These are phyloP conservation scores for Epicampocera succincta DNA, from an alignment of 2,888 invertebrate species.

Conservation along the genomic window DNA sequence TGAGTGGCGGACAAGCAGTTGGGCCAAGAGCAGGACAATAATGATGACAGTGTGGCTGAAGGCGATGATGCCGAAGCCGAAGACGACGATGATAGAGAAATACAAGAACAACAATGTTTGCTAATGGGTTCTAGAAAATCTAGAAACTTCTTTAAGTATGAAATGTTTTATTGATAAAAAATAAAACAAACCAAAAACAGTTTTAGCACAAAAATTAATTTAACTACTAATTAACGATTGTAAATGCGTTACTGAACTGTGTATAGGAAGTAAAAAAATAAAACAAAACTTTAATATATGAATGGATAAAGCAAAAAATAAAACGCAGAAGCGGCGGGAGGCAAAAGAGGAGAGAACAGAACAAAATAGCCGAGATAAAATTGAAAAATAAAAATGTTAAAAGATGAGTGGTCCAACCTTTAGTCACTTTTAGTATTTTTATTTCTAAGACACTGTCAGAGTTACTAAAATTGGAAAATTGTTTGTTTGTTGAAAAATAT, in stretches of 20 bases:
- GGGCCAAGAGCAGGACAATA: constrained; percentile 43
- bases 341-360: too few relatives aligned
- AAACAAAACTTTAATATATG: not conserved
- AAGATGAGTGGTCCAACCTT: constrained; percentile 58
- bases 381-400: not conserved
- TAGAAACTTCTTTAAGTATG: constrained; percentile 73
- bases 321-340: constrained; percentile 6
- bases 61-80: constrained; percentile 45
- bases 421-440: constrained; percentile 47
- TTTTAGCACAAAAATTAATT: constrained; percentile 1
- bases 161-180: constrained; percentile 75
- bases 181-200: constrained; percentile 10
- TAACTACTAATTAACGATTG: constrained; percentile 14
- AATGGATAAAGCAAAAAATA: not conserved
- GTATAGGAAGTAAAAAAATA: constrained; percentile 26
- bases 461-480: not conserved
- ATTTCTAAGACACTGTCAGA: constrained; percentile 9
- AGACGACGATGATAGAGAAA: constrained; percentile 59
- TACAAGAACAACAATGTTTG: constrained; percentile 64
- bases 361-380: not conserved
- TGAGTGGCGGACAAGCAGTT: constrained; percentile 74
- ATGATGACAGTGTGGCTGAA: constrained; percentile 22
- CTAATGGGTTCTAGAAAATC: constrained; percentile 59
- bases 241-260: constrained; percentile 53
- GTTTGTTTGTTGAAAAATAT: not conserved